Conservation (phyloP, 2,797 vertebrate genomes). For the Enteromius fasciolatus region DNA sequence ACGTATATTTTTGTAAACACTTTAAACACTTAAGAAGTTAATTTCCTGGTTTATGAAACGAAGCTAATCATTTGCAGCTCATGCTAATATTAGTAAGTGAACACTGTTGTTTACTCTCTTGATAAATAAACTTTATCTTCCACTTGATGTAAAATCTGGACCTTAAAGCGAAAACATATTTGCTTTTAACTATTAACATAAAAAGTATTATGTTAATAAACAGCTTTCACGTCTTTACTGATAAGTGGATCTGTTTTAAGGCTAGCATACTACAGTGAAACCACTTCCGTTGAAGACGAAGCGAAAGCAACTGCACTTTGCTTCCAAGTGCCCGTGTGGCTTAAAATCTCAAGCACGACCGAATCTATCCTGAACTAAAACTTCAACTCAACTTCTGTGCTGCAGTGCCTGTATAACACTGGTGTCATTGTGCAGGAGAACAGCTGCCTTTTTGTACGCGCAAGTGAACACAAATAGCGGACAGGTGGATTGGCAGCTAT, state of each 20-base stretch:
- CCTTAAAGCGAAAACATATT: not conserved
- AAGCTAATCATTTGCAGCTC: not conserved
- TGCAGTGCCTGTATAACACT: not conserved
- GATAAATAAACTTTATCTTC: not conserved
- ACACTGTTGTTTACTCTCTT: not conserved
- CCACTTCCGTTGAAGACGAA: slow-evolving; percentile 26
- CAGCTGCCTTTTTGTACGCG: not conserved
- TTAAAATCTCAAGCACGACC: slow-evolving; percentile 11
- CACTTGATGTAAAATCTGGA: not conserved
- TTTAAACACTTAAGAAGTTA: not conserved
- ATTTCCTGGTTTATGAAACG: not conserved
- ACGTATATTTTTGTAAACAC: not conserved
- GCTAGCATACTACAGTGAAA: slow-evolving; percentile 19
- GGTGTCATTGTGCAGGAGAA: slow-evolving; percentile 10
- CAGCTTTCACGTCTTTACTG: not conserved
- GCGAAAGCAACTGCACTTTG: slow-evolving; percentile 15
- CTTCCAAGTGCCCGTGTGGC: slow-evolving; percentile 2
- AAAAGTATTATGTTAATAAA: not conserved
- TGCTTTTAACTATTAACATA: not conserved
- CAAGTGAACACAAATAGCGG: not conserved
- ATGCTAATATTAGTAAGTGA: not conserved
- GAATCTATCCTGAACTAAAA: slow-evolving; percentile 10
- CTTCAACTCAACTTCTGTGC: slow-evolving; percentile 5
- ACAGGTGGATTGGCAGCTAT: slow-evolving; percentile 23
- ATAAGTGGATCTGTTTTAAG: not conserved